Base-by-base conservation (phyloP, 37 sponge, comb jelly and placozoan species). In the Amphimedon queenslandica region DNA sequence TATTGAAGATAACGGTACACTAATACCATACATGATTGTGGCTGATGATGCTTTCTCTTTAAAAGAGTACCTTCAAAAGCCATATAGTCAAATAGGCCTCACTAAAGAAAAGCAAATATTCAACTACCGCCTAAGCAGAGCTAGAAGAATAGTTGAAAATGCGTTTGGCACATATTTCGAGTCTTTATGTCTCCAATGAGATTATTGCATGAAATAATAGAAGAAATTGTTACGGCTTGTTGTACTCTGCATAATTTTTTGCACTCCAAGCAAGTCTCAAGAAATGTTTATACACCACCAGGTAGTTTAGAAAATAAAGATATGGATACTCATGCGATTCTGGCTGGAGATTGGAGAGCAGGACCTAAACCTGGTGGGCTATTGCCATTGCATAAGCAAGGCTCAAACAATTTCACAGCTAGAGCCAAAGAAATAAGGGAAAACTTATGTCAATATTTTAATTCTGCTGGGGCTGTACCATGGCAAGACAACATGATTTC, bases 41-140 rank as follows among this genome's bases (percentile, higher is more conserved):
- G n/a, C n/a, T n/a, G n/a, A n/a, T n/a, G n/a, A n/a, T n/a, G n/a
- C n/a, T n/a, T n/a, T n/a, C n/a, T 21, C 77, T 43, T 3, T 77
- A 40, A 71, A 72, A 28, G 10, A 47, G 24, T 4, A 71, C 39
- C 2, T 84, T 1, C 30, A 77, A 66, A 77, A 78, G 37, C 85
- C 78, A 27, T 84, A 43, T 31, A 30, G 58, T 25, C 73, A 58
- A 55, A 5, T 1, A 4, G 58, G 68, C 23, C 33, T 83, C 20
- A 69, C 38, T 47, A 8, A 8, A 18, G 51, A 57, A 30, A 23
- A 36, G 40, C 18, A 39, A 16, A 63, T 84, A 4, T 84, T 84
- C 42, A 84, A 84, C 56, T 84, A 84, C 69, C 55, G 79, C 1
- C 63, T 84, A 21, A 70, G 72, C 23, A 72, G 85, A 4, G 74